Base-by-base conservation (phyloP, 2,797 vertebrate genomes). In the Staurois parvus region DNA sequence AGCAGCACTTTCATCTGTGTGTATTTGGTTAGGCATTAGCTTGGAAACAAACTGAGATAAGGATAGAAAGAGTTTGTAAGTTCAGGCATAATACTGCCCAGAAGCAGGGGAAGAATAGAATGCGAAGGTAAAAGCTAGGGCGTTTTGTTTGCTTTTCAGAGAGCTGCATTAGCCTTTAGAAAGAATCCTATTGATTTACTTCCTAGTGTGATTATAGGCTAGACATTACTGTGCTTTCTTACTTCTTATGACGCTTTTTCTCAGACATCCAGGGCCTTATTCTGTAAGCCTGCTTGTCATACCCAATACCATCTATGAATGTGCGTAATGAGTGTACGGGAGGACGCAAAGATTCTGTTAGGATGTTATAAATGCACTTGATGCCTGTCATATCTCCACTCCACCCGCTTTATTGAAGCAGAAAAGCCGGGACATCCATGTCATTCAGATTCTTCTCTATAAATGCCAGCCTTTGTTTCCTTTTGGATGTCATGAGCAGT, bases 101-200 rank as follows among this genome's bases (percentile, higher is more conserved):
- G 17, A 24, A 84, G 64, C 28, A 26, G 15, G 48, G 69, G 67
- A 72, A 42, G 56, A 30, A 67, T 85, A 40, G 52, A 52, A 72
- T 3, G 30, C 30, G 48, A 79, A 26, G 75, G 24, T 79, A 79
- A 79, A 74, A n/a, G 77, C 34, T 34, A 29, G 77, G 29, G 37
- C 42, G 21, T 56, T 76, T 26, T 67, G 70, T 85, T 68, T 67
- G 78, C 64, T 76, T 66, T 81, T 66, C 52, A 13, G 37, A 76
- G 45, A 26, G 72, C 69, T 69, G 42, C 72, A 85, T 81, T 85
- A 85, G 84, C 72, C 66, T 76, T 40, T 52, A 75, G 72, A 81
- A 81, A 75, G 59, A 34, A 76, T 85, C 72, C 42, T 74, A 76
- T 81, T 85, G 84, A 85, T 85, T 85, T 81, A 76, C 72, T 85